A percentile compares a stretch with the other conserved stretches of the same genome.
Evolutionary conservation across 2,797 vertebrate species (phyloP).

Genomic region (Synaphobranchus kaupii): DNA sequence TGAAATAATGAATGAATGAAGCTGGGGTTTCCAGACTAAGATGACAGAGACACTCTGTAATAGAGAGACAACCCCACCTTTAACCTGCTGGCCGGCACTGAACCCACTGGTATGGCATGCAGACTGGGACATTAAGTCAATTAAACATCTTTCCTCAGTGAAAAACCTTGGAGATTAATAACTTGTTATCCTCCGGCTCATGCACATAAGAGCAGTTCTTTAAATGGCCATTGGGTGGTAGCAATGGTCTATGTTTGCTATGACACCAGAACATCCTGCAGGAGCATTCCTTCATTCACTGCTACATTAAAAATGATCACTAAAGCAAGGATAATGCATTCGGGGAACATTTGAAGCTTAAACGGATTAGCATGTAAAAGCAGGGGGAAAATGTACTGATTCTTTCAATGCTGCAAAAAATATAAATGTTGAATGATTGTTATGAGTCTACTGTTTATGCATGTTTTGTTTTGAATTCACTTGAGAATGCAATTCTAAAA

Average conservation of each 20-base stretch:
- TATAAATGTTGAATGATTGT: not conserved
- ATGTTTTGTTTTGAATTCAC: not conserved
- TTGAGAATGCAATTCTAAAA: not conserved
- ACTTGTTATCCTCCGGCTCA: not conserved
- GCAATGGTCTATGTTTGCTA: constrained; percentile 1
- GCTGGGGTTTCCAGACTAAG: not conserved
- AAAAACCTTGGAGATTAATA: not conserved
- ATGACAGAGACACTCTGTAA: not conserved
- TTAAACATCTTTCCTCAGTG: not conserved
- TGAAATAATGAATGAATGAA: not conserved
- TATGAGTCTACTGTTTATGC: no score
- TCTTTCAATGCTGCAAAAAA: not conserved
- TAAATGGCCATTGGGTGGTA: constrained; percentile 26
- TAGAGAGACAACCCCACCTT: not conserved
- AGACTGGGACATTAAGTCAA: not conserved
- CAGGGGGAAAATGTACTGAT: not conserved
- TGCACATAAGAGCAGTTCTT: not conserved
- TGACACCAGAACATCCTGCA: no score
- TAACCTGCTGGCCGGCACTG: not conserved
- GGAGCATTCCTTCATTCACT: not conserved
- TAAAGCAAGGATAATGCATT: not conserved
- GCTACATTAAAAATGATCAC: not conserved
- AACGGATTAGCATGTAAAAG: not conserved
- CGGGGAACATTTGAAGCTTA: not conserved
- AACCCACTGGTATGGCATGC: not conserved